Percentiles rank a stretch among this genome's conserved stretches.
Conservation (phyloP, 2,888 invertebrate species). For the Diplazon laetatorius region DNA sequence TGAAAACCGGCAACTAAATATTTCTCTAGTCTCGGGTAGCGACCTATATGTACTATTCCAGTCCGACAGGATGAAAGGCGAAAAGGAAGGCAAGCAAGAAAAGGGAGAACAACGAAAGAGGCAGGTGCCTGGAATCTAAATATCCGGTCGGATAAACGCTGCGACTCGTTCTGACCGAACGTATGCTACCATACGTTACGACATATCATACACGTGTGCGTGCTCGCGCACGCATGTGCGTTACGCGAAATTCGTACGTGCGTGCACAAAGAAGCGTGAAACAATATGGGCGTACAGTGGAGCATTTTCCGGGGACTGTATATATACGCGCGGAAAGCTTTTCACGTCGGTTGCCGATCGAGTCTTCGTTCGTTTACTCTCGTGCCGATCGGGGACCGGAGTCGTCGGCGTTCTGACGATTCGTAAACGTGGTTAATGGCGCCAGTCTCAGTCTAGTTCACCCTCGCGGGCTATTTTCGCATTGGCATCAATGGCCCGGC, state of each 20-base stretch:
- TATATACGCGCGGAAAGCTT: no score
- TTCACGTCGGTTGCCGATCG: constrained; percentile 48
- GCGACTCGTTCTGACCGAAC: constrained; percentile 32
- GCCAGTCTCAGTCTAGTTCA: constrained; percentile 72
- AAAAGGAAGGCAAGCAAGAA: not conserved
- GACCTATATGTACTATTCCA: constrained; percentile 39
- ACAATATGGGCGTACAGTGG: constrained; percentile 13
- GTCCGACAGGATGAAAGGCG: constrained; percentile 16
- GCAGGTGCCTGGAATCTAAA: constrained; percentile 58
- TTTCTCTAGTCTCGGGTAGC: constrained; percentile 36
- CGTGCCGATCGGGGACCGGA: constrained; percentile 49
- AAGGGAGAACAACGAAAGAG: constrained; percentile 1
- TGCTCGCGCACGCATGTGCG: no score
- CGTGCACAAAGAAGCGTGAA: constrained; percentile 20
- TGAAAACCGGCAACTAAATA: constrained; percentile 48
- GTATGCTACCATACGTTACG: constrained; percentile 24
- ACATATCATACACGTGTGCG: no score
- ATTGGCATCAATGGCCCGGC: constrained; percentile 70
- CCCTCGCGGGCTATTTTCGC: constrained; percentile 72
- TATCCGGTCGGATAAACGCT: constrained; percentile 60
- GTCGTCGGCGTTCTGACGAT: constrained; percentile 72
- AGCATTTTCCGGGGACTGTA: constrained; percentile 9
- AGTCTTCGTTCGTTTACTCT: constrained; percentile 36
- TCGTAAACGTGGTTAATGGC: constrained; percentile 73
- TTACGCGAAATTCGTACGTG: not conserved